These are phyloP conservation scores for Toxonevra muliebris DNA, from an alignment of 2,888 invertebrate species.

Conservation along the genomic window DNA sequence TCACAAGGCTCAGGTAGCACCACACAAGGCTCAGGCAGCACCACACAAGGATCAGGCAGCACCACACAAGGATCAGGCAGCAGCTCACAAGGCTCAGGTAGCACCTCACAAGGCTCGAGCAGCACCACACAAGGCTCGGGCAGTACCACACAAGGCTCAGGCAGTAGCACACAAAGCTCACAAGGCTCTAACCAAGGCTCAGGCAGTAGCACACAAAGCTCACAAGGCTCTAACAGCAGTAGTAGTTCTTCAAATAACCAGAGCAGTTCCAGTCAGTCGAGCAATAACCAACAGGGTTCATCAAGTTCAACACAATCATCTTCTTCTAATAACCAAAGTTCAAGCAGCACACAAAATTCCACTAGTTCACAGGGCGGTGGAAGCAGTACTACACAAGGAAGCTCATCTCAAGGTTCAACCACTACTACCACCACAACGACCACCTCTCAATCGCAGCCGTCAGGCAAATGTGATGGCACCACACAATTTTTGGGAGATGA, in stretches of 20 bases:
- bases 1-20: no score
- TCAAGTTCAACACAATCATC: conserved; percentile 13
- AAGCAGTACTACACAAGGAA: conserved; percentile 23
- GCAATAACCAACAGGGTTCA: conserved; percentile 6
- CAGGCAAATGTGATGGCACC: conserved; percentile 46
- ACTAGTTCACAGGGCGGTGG: conserved; percentile 24
- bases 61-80: neutral
- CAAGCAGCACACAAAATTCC: conserved; percentile 20
- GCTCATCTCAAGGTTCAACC: conserved; percentile 31
- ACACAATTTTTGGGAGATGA: conserved; percentile 64
- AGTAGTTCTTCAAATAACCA: neutral
- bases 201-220: no score
- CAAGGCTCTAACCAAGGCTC: no score
- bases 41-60: neutral
- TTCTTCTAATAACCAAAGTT: conserved; percentile 26
- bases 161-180: no score
- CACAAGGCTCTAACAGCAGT: no score
- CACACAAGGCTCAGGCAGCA: neutral
- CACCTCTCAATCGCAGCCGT: conserved; percentile 41
- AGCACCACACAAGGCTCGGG: no score
- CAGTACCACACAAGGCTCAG: no score
- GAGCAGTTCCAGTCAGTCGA: conserved; percentile 1
- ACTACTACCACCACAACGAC: conserved; percentile 16
- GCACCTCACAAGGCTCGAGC: no score
- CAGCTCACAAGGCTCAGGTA: neutral